Percentiles rank a stretch among this genome's conserved stretches.
phyloP scores from a whole-genome alignment of 2,888 invertebrate species.

The Drosophila vallismaia region DNA sequence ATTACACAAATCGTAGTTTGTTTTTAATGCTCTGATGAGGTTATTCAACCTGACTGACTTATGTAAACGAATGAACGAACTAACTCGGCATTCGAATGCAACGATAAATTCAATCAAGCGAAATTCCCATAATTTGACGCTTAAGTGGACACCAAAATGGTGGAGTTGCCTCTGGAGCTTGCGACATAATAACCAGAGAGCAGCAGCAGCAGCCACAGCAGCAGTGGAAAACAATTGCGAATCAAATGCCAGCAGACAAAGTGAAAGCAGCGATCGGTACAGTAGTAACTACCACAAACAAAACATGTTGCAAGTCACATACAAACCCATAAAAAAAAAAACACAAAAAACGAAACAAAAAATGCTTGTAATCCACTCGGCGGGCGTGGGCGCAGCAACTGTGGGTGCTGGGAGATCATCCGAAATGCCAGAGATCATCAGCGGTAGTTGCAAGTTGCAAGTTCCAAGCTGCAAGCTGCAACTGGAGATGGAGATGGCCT shows the following conservation, averaged over 20 bases:
- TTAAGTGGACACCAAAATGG: conserved; percentile 75
- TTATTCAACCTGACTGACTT: conserved; percentile 66
- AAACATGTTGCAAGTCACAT: conserved; percentile 43
- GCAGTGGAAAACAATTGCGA: conserved; percentile 64
- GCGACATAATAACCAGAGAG: conserved; percentile 72
- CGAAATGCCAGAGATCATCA: conserved; percentile 79
- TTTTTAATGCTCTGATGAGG: conserved; percentile 44
- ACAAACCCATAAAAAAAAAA: background rate
- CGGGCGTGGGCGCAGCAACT: conserved; percentile 45
- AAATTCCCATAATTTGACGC: conserved; percentile 80
- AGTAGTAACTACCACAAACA: conserved; percentile 24
- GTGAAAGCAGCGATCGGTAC: conserved; percentile 65
- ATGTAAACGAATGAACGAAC: conserved; percentile 60
- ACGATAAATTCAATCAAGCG: conserved; percentile 77
- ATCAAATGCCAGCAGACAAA: conserved; percentile 71
- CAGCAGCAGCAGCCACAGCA: conserved; percentile 32
- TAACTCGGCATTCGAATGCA: conserved; percentile 31
- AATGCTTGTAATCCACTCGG: conserved; percentile 34
- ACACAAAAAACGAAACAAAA: background rate
- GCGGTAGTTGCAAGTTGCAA: conserved; percentile 30
- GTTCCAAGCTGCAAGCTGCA: conserved; percentile 38
- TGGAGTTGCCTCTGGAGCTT: conserved; percentile 54
- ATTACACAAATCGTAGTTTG: conserved; percentile 17
- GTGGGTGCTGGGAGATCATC: conserved; percentile 26
- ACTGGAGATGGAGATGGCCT: conserved; percentile 20